A percentile compares a stretch with the other conserved stretches of the same genome.
These are phyloP conservation scores for Ophion costatus DNA, from an alignment of 2,888 invertebrate species.

Conservation along the genomic window DNA sequence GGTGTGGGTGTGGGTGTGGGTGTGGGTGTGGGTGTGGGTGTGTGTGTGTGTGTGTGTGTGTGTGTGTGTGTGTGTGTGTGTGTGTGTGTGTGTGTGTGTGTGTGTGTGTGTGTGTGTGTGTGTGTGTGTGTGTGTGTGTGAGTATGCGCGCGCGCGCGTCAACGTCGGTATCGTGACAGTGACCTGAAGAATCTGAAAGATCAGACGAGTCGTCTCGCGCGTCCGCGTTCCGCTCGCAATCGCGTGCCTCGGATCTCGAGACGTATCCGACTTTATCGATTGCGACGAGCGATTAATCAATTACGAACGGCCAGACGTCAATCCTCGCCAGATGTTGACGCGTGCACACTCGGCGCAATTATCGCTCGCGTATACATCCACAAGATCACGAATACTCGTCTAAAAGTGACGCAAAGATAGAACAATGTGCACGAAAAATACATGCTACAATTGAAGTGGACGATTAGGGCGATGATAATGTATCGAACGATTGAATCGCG, in stretches of 20 bases:
- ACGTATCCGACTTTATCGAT: not conserved
- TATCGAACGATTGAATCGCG: constrained; percentile 2
- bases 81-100: no score
- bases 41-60: no score
- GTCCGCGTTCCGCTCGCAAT: not conserved
- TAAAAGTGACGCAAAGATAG: not conserved
- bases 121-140: not conserved
- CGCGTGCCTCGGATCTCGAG: constrained; percentile 1
- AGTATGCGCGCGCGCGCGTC: no score
- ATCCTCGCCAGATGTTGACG: constrained; percentile 33
- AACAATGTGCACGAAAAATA: not conserved
- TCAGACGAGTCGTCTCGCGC: not conserved
- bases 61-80: no score
- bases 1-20: no score
- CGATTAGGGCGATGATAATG: not conserved
- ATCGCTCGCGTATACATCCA: constrained; percentile 20
- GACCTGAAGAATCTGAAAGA: constrained; percentile 7
- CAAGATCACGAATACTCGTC: constrained; percentile 14
- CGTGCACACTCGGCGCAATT: constrained; percentile 11
- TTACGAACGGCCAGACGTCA: constrained; percentile 15
- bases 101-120: not conserved
- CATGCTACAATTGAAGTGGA: constrained; percentile 8
- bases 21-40: no score
- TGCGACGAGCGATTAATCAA: constrained; percentile 15
- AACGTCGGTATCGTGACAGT: not conserved